A percentile compares a stretch with the other conserved stretches of the same genome.
These are phyloP conservation scores for Prunella himalayana DNA, from an alignment of 2,113 vertebrate genomes.

Conservation along the genomic window DNA sequence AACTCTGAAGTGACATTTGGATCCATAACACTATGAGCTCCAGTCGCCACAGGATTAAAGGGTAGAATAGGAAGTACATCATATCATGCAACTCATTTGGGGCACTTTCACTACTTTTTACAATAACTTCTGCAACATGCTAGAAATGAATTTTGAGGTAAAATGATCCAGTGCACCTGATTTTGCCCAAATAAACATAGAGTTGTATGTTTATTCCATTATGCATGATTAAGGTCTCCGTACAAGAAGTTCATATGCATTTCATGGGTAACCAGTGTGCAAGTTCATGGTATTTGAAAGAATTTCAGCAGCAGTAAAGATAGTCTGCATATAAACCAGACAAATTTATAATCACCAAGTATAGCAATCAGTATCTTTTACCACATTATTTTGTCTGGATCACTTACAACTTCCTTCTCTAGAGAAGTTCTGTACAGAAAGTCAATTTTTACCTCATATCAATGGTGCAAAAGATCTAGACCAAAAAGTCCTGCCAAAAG, in stretches of 20 bases:
- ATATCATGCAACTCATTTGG: neutral
- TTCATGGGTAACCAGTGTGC: neutral
- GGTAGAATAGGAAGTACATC: neutral
- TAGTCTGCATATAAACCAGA: neutral
- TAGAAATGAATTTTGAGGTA: neutral
- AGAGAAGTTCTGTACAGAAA: neutral
- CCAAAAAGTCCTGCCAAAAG: neutral
- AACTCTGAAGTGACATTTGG: neutral
- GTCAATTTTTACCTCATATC: neutral
- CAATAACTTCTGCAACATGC: neutral
- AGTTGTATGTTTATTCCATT: neutral
- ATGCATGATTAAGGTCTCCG: neutral
- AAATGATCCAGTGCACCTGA: neutral
- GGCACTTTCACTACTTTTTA: neutral
- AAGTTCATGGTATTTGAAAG: neutral
- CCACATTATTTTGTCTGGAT: neutral
- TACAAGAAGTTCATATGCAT: neutral
- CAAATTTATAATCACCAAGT: neutral
- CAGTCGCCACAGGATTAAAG: neutral
- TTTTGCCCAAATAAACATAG: neutral
- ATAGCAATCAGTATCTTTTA: neutral
- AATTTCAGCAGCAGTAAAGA: neutral
- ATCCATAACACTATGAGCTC: neutral
- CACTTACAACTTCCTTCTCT: neutral
- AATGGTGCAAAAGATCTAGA: neutral